These are phyloP conservation scores for Eira barbara DNA, from an alignment of 2,113 vertebrate species.

Conservation along the genomic window DNA sequence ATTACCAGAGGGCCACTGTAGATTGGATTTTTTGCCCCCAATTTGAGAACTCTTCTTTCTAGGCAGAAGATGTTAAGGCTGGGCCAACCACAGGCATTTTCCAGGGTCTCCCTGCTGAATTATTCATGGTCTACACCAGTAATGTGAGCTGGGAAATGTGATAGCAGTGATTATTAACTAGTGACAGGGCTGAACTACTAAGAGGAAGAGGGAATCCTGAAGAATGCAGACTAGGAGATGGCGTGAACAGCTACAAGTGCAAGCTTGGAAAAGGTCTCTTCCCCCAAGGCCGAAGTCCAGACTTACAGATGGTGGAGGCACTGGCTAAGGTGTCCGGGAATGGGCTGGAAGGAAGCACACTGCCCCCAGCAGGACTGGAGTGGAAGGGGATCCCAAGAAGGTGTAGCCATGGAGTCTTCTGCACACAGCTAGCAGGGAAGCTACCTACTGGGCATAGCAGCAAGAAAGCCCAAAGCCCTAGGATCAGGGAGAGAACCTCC, in stretches of 20 bases:
- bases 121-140: neutral
- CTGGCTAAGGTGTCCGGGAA: neutral
- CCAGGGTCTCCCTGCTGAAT: neutral
- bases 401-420: neutral
- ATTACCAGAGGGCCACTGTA: fast-evolving
- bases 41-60: neutral
- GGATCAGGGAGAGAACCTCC: neutral
- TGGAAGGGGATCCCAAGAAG: neutral
- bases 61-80: neutral
- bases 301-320: neutral
- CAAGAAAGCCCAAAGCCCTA: neutral
- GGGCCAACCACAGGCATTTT: neutral
- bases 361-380: neutral
- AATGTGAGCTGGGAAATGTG: neutral
- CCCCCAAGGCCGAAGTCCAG: neutral
- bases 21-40: too few relatives aligned
- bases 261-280: neutral
- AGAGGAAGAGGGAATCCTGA: neutral
- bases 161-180: neutral
- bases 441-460: too few relatives aligned
- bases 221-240: neutral
- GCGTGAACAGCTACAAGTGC: neutral
- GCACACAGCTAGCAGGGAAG: neutral
- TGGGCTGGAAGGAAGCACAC: neutral
- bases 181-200: neutral